Evolutionary conservation across 1,140 invertebrate species (phyloP), one percentile per base, ranked within the genome.

Genomic region (Eulimnadia texana): DNA sequence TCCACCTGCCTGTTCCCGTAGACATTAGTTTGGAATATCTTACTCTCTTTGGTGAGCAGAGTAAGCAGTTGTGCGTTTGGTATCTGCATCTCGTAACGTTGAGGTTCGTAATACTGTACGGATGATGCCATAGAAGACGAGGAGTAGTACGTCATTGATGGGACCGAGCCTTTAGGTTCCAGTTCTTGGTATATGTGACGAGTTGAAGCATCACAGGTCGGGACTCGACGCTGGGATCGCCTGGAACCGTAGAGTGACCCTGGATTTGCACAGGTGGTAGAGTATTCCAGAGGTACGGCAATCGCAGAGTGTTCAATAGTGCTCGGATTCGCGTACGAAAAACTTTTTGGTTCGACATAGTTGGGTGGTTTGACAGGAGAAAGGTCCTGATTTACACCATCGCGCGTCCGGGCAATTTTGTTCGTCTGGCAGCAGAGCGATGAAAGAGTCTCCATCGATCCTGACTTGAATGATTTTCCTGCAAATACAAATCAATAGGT

Each of bases 341-440:
- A 27, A 62, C 13, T 57, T 56, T n/a, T 27, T 55, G 3, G 6
- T 6, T 6, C 6, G 33, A 42, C 58, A 54, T 20, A 60, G 62
- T 55, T 27, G 20, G 58, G 19, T 19, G 62, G 28, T 50, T 63
- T 63, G n/a, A 58, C 50, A 2, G 62, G 62, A 11, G 62, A 63
- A 23, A 60, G 11, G 49, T 29, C 50, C 1, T 42, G 33, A 16
- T 42, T 42, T 6, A 42, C 33, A 22, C 52, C 52, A n/a, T 57
- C 33, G 13, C 55, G 55, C 0, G 27, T 33, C 55, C 27, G 27
- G 11, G 28, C 28, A 3, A 27, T 16, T 57, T 33, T 29, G 28
- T 57, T 57, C 3, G 24, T 54, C 3, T 54, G 50, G 20, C 51
- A 61, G 28, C 60, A 61, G n/a, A 61, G 29, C 11, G 50, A 53